Conservation (phyloP, 2,797 vertebrate species). For the Epinephelus awoara region DNA sequence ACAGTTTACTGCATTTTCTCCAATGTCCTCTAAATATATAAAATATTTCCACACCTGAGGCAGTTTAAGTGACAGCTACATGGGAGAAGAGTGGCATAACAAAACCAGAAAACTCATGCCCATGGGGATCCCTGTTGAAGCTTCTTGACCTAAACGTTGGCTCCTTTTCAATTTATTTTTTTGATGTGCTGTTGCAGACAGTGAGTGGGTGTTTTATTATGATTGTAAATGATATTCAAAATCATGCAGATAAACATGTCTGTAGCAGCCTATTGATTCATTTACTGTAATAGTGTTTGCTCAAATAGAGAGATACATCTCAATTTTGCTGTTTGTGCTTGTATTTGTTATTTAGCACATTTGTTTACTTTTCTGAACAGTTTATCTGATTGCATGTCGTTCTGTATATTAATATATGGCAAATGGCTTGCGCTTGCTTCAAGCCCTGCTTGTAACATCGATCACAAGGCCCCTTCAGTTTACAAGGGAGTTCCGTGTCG, state of each 20-base stretch:
- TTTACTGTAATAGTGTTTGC: slow-evolving; percentile 13
- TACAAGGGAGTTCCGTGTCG: not conserved
- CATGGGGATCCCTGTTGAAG: not conserved
- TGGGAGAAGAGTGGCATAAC: not conserved
- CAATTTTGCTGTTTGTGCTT: slow-evolving; percentile 12
- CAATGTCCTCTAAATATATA: not conserved
- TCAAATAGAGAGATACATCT: slow-evolving; percentile 16
- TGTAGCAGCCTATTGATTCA: not conserved
- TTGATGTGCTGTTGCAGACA: slow-evolving; percentile 4
- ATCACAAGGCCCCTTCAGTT: slow-evolving; percentile 5
- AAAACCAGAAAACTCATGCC: not conserved
- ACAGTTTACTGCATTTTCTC: not conserved
- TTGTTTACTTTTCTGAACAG: slow-evolving; percentile 16
- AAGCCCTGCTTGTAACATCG: slow-evolving; percentile 6
- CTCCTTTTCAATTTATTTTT: slow-evolving; percentile 7
- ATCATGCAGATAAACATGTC: slow-evolving; percentile 33
- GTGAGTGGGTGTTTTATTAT: slow-evolving; percentile 26
- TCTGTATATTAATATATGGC: slow-evolving; percentile 20
- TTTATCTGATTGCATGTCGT: slow-evolving; percentile 20
- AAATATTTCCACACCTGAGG: not conserved
- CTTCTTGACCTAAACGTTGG: slow-evolving; percentile 18
- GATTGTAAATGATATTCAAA: slow-evolving; percentile 49
- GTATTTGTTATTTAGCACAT: slow-evolving; percentile 7
- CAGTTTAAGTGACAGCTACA: not conserved
- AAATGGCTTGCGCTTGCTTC: slow-evolving; percentile 13